These are phyloP conservation scores for Leiothrix lutea DNA, from an alignment of 2,113 vertebrate genomes.

Conservation along the genomic window DNA sequence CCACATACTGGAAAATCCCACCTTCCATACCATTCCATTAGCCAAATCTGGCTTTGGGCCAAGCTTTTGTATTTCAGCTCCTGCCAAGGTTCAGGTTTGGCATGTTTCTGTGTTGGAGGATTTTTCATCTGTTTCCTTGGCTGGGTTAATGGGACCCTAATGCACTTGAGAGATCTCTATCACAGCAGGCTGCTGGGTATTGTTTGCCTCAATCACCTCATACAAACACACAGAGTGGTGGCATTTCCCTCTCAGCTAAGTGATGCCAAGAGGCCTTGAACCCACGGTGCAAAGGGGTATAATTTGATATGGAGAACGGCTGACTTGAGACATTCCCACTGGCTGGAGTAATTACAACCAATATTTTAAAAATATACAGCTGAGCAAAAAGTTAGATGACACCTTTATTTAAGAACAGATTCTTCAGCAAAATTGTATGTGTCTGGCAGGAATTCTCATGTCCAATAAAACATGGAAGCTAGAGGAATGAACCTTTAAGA, in stretches of 20 bases:
- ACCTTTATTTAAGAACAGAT: background rate
- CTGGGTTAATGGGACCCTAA: background rate
- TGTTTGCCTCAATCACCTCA: background rate
- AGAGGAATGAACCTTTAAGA: background rate
- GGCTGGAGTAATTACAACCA: background rate
- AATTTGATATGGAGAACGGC: background rate
- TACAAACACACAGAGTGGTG: background rate
- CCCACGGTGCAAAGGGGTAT: background rate
- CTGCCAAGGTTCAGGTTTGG: constrained; percentile 1
- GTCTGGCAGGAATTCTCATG: background rate
- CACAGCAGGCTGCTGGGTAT: background rate
- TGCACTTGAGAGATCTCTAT: background rate
- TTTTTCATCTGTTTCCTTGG: constrained; percentile 10
- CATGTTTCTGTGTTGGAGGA: background rate
- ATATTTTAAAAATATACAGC: background rate
- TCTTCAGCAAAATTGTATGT: background rate
- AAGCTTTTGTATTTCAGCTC: background rate
- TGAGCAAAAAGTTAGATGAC: background rate
- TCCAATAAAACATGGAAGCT: background rate
- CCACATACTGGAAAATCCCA: background rate
- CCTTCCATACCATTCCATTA: background rate
- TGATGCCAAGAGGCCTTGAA: background rate
- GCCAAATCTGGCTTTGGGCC: background rate
- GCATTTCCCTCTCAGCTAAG: background rate
- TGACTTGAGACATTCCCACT: background rate